Percentiles rank a stretch among this genome's conserved stretches.
Evolutionary conservation across 2,888 invertebrate genomes (phyloP).

Genomic region (Calameuta pallipes): DNA sequence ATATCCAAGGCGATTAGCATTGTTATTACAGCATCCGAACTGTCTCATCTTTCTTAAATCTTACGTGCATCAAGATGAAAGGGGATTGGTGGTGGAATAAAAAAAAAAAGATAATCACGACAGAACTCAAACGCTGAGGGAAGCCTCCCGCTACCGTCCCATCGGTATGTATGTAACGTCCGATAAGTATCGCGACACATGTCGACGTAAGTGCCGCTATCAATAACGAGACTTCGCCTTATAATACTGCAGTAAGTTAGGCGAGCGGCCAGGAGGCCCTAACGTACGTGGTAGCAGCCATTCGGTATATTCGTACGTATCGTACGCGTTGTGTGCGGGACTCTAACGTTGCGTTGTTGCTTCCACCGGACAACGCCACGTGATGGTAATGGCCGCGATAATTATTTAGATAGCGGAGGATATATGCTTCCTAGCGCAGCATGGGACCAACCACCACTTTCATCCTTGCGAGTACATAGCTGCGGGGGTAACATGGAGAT

Average conservation of each 20-base stretch:
- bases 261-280: not conserved
- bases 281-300: not conserved
- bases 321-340: conserved; percentile 27
- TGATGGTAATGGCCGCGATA: conserved; percentile 61
- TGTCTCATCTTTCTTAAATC: not conserved
- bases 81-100: not conserved
- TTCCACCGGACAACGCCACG: conserved; percentile 57
- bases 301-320: conserved; percentile 8
- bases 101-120: not conserved
- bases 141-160: conserved; percentile 1
- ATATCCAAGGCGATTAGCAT: not conserved
- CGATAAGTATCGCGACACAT: conserved; percentile 62
- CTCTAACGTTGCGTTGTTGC: conserved; percentile 46
- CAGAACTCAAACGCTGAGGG: not conserved
- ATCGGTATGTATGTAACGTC: conserved; percentile 45
- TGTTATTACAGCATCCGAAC: not conserved
- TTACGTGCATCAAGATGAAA: not conserved
- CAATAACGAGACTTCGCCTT: conserved; percentile 43
- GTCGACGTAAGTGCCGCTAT: conserved; percentile 59
- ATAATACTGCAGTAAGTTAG: not conserved
- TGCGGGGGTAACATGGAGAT: conserved; percentile 29
- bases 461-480: conserved; percentile 16
- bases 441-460: conserved; percentile 55
- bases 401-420: conserved; percentile 62
- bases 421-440: conserved; percentile 61